A percentile compares a stretch with the other conserved stretches of the same genome.
phyloP scores from a whole-genome alignment of 1,140 invertebrate genomes.

The Heterodera schachtii region DNA sequence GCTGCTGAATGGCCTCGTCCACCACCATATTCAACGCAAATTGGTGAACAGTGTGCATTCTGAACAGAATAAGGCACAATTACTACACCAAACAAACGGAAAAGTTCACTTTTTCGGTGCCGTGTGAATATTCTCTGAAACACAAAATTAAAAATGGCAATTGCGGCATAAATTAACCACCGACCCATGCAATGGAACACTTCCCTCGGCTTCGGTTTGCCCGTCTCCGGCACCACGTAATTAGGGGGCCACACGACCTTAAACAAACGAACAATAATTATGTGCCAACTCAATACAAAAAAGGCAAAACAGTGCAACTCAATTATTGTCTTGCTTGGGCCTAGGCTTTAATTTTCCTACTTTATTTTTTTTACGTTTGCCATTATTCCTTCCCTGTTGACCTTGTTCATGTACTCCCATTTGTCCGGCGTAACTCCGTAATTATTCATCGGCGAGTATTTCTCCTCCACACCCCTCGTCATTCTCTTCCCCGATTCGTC shows the following conservation, averaged over 20 bases:
- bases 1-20: slow-evolving; percentile 58
- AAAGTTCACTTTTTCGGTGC: slow-evolving; percentile 47
- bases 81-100: not conserved
- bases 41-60: slow-evolving; percentile 36
- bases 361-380: not conserved
- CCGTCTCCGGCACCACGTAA: slow-evolving; percentile 64
- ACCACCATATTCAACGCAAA: slow-evolving; percentile 62
- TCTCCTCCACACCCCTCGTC: slow-evolving; percentile 27
- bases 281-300: not conserved
- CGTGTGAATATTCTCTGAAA: slow-evolving; percentile 53
- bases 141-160: not conserved
- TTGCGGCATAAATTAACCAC: not conserved
- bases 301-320: no score
- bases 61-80: not conserved
- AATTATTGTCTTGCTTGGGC: no score
- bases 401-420: slow-evolving; percentile 66
- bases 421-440: slow-evolving; percentile 62
- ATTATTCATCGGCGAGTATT: slow-evolving; percentile 47
- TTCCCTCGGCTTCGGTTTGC: slow-evolving; percentile 57
- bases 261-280: not conserved
- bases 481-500: slow-evolving; percentile 37
- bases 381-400: not conserved
- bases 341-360: no score
- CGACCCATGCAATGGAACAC: slow-evolving; percentile 60
- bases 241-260: slow-evolving; percentile 62